Base-by-base conservation (phyloP, 2,797 vertebrate genomes). In the Poecile montanus region DNA sequence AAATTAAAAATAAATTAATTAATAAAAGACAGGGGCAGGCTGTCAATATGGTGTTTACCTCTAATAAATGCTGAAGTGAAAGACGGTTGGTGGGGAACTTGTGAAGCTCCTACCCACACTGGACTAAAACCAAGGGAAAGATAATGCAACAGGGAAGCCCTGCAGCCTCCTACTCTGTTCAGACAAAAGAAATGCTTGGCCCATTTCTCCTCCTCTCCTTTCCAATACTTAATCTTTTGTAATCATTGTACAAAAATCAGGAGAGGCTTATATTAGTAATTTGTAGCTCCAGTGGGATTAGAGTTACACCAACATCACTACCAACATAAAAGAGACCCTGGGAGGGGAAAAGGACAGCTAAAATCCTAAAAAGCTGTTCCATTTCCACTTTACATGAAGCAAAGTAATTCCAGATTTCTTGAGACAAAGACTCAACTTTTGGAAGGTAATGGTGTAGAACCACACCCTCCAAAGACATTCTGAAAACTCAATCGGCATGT, bases 401-500 rank as follows among this genome's bases (percentile, higher is more conserved):
- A 78, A 84, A 94, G 13, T 34, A 65, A 88, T 73, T 79, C 77
- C 90, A 86, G 56, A 84, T 47, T 89, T 94, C 62, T 78, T 36
- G 47, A 89, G 77, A 74, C 87, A 84, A 80, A 88, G 56, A 27
- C 70, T 63, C 14, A 82, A 54, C 32, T 80, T 87, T 91, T 71
- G 85, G 84, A 74, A 74, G 84, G 93, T 74, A 20, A 53, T n/a
- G 34, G 11, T 88, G 76, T 51, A 45, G 58, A 85, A 87, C 88
- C 80, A 79, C 91, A 85, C 77, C 88, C 84, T 92, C 53, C 34
- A 29, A 56, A 91, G 79, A 82, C 63, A 74, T 56, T 53, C 50
- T 60, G 67, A 89, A 87, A 88, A 79, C 50, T 87, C 38, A 50
- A 50, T 66, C 51, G 53, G n/a, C 21, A 4, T 54, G 22, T 47